These are phyloP conservation scores for Trachymyrmex septentrionalis DNA, from an alignment of 1,140 invertebrate species.

Conservation along the genomic window DNA sequence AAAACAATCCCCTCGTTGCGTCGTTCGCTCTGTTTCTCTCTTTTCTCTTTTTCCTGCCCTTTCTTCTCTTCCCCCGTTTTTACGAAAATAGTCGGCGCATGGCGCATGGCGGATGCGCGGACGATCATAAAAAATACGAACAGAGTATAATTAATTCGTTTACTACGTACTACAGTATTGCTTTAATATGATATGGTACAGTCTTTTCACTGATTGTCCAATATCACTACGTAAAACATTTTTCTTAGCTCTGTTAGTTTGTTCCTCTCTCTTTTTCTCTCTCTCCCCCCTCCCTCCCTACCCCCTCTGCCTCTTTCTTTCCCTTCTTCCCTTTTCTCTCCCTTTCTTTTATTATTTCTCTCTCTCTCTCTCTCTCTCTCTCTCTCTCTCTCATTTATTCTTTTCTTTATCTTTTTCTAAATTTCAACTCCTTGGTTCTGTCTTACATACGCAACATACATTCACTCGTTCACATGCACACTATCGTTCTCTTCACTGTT, in stretches of 20 bases:
- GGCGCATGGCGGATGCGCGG: slow-evolving; percentile 52
- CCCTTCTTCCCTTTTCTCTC: neutral
- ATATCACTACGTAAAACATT: slow-evolving; percentile 85
- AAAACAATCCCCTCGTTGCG: slow-evolving; percentile 16
- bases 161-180: slow-evolving; percentile 83
- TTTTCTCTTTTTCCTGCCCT: neutral
- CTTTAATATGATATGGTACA: slow-evolving; percentile 86
- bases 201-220: slow-evolving; percentile 87
- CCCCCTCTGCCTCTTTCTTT: neutral
- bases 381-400: neutral
- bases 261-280: slow-evolving; percentile 9
- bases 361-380: slow-evolving; percentile 1
- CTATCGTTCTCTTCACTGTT: slow-evolving; percentile 68
- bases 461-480: slow-evolving; percentile 48
- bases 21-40: slow-evolving; percentile 12
- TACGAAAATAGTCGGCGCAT: slow-evolving; percentile 56
- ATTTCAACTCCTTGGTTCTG: neutral
- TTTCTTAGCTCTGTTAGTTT: slow-evolving; percentile 55
- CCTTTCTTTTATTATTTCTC: neutral
- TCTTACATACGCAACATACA: slow-evolving; percentile 28
- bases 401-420: slow-evolving; percentile 22
- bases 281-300: neutral
- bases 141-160: slow-evolving; percentile 74
- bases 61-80: neutral
- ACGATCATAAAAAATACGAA: slow-evolving; percentile 70